Conservation (phyloP, 2,888 invertebrate species). For the Drosophila bunnanda region DNA sequence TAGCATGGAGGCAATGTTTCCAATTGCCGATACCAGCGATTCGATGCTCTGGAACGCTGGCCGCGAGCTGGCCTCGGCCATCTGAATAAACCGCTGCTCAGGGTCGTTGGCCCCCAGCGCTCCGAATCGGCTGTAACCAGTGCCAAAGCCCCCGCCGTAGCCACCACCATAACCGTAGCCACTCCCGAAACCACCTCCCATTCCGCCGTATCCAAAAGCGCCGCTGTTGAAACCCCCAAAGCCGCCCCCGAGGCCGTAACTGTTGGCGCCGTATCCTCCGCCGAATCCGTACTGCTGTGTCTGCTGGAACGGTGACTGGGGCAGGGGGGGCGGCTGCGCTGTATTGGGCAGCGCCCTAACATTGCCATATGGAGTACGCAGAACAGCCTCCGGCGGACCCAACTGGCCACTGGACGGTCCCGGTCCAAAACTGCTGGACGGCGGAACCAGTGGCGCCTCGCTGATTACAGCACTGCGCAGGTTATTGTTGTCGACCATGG, state of each 20-base stretch:
- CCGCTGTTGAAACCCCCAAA: slow-evolving; percentile 47
- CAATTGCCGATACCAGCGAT: slow-evolving; percentile 94
- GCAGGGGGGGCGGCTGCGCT: slow-evolving; percentile 72
- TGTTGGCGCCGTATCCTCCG: slow-evolving; percentile 43
- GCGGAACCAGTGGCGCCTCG: slow-evolving; percentile 75
- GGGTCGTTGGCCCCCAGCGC: slow-evolving; percentile 79
- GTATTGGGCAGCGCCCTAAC: slow-evolving; percentile 72
- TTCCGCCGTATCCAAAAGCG: slow-evolving; percentile 44
- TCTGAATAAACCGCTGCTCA: slow-evolving; percentile 89
- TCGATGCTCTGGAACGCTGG: slow-evolving; percentile 98
- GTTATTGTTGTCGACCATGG: slow-evolving; percentile 74
- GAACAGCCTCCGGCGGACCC: slow-evolving; percentile 45
- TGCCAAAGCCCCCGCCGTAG: slow-evolving; percentile 55
- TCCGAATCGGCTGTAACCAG: slow-evolving; percentile 79
- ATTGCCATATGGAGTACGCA: slow-evolving; percentile 81
- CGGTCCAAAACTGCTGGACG: slow-evolving; percentile 24
- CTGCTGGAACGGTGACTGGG: slow-evolving; percentile 60
- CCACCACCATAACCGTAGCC: slow-evolving; percentile 40
- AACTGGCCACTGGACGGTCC: slow-evolving; percentile 33
- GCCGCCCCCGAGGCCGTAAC: slow-evolving; percentile 44
- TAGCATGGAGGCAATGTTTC: slow-evolving; percentile 97
- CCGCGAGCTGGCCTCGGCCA: slow-evolving; percentile 95
- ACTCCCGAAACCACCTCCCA: slow-evolving; percentile 39
- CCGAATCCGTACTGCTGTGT: slow-evolving; percentile 42
- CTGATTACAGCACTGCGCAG: slow-evolving; percentile 78